Conservation (phyloP, 1,140 invertebrate genomes). For the Whitmania pigra region DNA sequence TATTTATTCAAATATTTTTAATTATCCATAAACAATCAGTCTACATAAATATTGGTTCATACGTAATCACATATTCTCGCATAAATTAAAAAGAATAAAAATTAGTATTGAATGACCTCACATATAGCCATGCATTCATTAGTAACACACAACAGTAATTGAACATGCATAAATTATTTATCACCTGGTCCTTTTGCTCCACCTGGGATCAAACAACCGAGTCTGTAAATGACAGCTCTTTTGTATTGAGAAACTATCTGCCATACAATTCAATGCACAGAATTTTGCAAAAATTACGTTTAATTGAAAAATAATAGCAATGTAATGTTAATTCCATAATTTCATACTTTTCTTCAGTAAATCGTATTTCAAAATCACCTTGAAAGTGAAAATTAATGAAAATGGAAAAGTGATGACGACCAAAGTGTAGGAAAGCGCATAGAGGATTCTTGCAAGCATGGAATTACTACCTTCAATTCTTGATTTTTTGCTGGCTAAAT, state of each 20-base stretch:
- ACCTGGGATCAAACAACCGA: slow-evolving; percentile 41
- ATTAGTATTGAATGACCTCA: too few species aligned
- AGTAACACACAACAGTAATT: too few species aligned
- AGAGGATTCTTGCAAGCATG: slow-evolving; percentile 49
- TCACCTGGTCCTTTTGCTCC: slow-evolving; percentile 16
- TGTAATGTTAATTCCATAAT: neutral
- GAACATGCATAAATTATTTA: neutral
- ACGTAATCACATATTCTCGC: too few species aligned
- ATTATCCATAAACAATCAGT: too few species aligned
- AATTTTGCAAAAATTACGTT: neutral
- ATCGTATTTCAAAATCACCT: slow-evolving; percentile 51
- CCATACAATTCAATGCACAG: neutral
- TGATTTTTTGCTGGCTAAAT: too few species aligned
- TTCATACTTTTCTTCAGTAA: neutral
- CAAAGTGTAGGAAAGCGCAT: slow-evolving; percentile 66
- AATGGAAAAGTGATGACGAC: slow-evolving; percentile 80
- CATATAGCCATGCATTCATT: too few species aligned
- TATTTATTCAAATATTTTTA: too few species aligned
- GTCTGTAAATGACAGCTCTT: slow-evolving; percentile 12
- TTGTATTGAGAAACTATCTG: slow-evolving; percentile 25
- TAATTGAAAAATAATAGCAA: neutral
- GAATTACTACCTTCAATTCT: too few species aligned
- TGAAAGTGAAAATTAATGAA: slow-evolving; percentile 80
- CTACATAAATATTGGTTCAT: too few species aligned
- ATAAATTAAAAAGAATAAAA: too few species aligned